These are phyloP conservation scores for Shargacucullia verbasci DNA, from an alignment of 2,888 invertebrate genomes.

Conservation along the genomic window DNA sequence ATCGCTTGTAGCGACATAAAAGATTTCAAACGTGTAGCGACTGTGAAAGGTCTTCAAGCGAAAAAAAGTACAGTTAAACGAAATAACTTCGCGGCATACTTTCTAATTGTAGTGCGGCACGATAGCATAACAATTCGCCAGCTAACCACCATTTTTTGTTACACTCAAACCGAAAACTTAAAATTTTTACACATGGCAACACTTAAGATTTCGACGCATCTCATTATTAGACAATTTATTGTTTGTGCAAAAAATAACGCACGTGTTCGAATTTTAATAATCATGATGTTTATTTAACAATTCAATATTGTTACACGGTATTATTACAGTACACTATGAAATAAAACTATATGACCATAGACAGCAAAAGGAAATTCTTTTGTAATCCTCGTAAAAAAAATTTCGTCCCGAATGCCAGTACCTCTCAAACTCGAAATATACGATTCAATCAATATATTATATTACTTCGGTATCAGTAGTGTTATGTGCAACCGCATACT, in stretches of 20 bases:
- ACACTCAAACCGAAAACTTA: constrained; percentile 22
- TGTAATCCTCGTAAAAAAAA: no score
- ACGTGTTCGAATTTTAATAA: no score
- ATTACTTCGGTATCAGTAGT: neutral
- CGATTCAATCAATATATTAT: no score
- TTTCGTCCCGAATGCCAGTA: no score
- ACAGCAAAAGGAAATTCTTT: no score
- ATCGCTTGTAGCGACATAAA: constrained; percentile 10
- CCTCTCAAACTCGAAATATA: no score
- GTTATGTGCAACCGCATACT: constrained; percentile 22
- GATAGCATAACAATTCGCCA: constrained; percentile 45
- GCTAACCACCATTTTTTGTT: constrained; percentile 43
- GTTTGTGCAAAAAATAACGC: constrained; percentile 21
- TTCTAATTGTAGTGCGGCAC: constrained; percentile 58
- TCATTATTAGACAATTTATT: constrained; percentile 42
- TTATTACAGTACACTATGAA: no score
- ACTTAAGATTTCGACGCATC: constrained; percentile 44
- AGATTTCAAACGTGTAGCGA: constrained; percentile 32
- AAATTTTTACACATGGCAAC: constrained; percentile 38
- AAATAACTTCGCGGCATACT: constrained; percentile 56
- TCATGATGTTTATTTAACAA: no score
- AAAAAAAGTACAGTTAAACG: constrained; percentile 63
- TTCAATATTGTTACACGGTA: no score
- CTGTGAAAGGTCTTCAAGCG: constrained; percentile 61
- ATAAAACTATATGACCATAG: no score